Evolutionary conservation across 2,113 vertebrate genomes (phyloP).

Genomic region (Dendropsophus ebraccatus): DNA sequence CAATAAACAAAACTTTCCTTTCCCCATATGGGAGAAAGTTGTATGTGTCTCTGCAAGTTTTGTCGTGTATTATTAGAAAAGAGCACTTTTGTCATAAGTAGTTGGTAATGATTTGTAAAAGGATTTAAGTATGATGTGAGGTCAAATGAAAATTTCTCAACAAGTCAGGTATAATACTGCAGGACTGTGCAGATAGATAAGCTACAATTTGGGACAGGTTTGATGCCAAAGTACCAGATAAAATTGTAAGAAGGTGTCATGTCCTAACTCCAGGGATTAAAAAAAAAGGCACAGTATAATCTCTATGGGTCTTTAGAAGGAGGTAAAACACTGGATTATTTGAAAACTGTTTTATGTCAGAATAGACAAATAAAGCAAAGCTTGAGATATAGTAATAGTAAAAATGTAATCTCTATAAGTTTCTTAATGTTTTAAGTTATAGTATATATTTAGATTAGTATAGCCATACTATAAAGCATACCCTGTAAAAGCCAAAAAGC

Average conservation of each 20-base stretch:
- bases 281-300: slow-evolving; percentile 2
- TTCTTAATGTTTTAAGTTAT: background rate
- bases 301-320: background rate
- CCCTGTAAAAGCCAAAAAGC: too few species aligned
- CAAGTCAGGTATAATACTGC: background rate
- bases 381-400: background rate
- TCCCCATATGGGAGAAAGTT: background rate
- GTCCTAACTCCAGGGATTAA: background rate
- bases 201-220: background rate
- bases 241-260: background rate
- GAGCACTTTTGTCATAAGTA: background rate
- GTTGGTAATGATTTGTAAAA: background rate
- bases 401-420: too few species aligned
- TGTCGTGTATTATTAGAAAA: slow-evolving; percentile 4
- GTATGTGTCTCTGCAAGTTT: background rate
- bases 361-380: background rate
- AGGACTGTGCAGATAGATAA: slow-evolving; percentile 6
- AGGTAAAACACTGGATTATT: background rate
- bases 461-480: background rate
- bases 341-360: background rate
- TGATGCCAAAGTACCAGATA: background rate
- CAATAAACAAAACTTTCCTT: too few species aligned
- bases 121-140: slow-evolving; percentile 2
- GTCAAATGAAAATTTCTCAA: background rate
- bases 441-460: background rate